Conservation (phyloP, 2,888 invertebrate genomes). For the Drosophila longiperda region DNA sequence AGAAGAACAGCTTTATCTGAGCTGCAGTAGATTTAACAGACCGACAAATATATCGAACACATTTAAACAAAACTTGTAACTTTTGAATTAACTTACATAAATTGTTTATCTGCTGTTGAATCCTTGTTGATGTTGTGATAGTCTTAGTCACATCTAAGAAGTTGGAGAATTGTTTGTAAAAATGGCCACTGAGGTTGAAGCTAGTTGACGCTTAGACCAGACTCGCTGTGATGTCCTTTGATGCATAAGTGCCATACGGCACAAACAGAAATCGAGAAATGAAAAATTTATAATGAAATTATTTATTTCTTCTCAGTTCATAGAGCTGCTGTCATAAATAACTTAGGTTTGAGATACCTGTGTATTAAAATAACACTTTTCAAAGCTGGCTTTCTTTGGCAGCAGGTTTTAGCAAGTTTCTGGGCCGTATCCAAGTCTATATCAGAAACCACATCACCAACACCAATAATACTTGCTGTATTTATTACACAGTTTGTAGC, state of each 20-base stretch:
- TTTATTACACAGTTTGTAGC: constrained; percentile 23
- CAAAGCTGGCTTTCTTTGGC: constrained; percentile 3
- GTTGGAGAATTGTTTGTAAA: neutral
- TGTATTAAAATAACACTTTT: constrained; percentile 35
- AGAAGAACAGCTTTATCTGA: neutral
- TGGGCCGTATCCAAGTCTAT: constrained; percentile 7
- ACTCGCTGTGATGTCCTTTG: neutral
- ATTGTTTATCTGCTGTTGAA: neutral
- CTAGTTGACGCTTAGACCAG: neutral
- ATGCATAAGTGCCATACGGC: neutral
- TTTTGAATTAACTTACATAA: neutral
- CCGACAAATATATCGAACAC: neutral
- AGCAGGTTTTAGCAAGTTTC: neutral
- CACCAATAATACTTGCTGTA: constrained; percentile 21
- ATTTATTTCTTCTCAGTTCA: neutral
- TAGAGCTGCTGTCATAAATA: no score
- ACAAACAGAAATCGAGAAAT: neutral
- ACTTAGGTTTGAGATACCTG: neutral
- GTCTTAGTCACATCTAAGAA: neutral
- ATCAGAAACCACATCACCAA: constrained; percentile 4
- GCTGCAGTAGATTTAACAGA: neutral
- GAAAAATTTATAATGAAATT: neutral
- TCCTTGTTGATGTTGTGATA: neutral
- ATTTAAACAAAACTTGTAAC: neutral
- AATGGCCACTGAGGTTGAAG: no score